Conservation (phyloP, 2,888 invertebrate species). For the Agelastica alni region DNA sequence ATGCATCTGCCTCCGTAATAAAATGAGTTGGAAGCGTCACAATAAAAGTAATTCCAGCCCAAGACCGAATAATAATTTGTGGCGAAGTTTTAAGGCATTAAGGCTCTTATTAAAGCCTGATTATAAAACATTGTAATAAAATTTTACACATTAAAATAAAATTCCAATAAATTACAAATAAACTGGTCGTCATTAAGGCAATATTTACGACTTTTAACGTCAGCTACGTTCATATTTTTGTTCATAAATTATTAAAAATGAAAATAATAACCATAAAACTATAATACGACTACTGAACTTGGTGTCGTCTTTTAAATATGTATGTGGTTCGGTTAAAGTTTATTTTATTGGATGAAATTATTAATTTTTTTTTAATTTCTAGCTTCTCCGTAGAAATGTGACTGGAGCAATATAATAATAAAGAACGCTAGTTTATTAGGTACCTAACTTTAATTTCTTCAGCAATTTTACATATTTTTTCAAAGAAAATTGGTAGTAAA, state of each 20-base stretch:
- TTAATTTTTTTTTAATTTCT: slow-evolving; percentile 33
- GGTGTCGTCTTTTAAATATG: slow-evolving; percentile 43
- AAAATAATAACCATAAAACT: slow-evolving; percentile 58
- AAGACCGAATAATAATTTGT: slow-evolving; percentile 47
- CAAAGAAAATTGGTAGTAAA: no score
- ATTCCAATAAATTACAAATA: slow-evolving; percentile 59
- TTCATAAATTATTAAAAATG: slow-evolving; percentile 58
- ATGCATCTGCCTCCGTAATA: slow-evolving; percentile 24
- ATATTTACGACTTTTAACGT: slow-evolving; percentile 58
- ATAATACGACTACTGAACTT: slow-evolving; percentile 58
- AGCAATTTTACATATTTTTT: no score
- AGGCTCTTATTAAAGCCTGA: slow-evolving; percentile 58
- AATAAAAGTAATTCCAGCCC: slow-evolving; percentile 32
- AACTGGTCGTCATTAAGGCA: slow-evolving; percentile 58
- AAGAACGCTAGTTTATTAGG: no score
- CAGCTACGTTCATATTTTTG: slow-evolving; percentile 57
- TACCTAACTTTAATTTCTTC: no score
- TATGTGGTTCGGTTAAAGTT: slow-evolving; percentile 46
- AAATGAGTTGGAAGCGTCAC: slow-evolving; percentile 22
- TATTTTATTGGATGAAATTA: slow-evolving; percentile 49
- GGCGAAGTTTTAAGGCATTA: slow-evolving; percentile 53
- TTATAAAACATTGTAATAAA: slow-evolving; percentile 60
- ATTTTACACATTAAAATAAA: slow-evolving; percentile 60
- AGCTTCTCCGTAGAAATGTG: no score
- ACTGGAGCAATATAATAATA: no score